Evolutionary conservation across 2,113 vertebrate genomes (phyloP).

Genomic region (Brachypodius melanocephalos): DNA sequence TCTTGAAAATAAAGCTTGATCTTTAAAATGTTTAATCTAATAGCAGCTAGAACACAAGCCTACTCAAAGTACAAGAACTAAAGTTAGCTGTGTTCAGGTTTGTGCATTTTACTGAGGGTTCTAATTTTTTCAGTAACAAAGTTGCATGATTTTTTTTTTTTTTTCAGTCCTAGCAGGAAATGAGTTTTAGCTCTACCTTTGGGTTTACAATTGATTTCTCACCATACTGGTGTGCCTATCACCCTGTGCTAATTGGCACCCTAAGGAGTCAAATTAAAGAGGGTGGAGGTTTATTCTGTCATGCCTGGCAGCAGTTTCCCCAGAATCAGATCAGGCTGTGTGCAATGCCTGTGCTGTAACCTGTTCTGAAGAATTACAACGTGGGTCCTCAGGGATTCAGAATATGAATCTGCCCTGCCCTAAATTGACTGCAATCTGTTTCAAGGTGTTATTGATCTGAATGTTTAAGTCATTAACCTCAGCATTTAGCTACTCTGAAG

Average conservation of each 20-base stretch:
- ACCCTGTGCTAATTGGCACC: neutral
- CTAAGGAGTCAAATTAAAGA: neutral
- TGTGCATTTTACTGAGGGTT: rapidly evolving
- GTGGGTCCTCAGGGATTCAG: neutral
- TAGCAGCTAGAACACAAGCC: neutral
- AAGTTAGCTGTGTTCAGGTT: neutral
- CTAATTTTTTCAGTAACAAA: neutral
- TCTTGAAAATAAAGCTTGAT: neutral
- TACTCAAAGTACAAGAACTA: neutral
- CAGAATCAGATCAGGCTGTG: neutral
- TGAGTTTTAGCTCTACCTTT: neutral
- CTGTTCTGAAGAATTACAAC: neutral
- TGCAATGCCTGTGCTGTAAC: neutral
- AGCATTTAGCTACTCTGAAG: neutral
- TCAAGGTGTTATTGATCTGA: constrained; percentile 1
- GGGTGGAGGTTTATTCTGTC: neutral
- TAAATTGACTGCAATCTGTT: neutral
- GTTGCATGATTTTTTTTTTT: neutral
- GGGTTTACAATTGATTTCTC: neutral
- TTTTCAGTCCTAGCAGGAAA: neutral
- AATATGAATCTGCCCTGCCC: neutral
- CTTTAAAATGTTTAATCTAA: neutral
- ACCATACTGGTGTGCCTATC: neutral
- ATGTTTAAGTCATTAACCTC: neutral
- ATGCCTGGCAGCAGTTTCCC: neutral